These are phyloP conservation scores for Linhomoeus sp. DNA, from an alignment of 2,888 invertebrate species.

Conservation along the genomic window DNA sequence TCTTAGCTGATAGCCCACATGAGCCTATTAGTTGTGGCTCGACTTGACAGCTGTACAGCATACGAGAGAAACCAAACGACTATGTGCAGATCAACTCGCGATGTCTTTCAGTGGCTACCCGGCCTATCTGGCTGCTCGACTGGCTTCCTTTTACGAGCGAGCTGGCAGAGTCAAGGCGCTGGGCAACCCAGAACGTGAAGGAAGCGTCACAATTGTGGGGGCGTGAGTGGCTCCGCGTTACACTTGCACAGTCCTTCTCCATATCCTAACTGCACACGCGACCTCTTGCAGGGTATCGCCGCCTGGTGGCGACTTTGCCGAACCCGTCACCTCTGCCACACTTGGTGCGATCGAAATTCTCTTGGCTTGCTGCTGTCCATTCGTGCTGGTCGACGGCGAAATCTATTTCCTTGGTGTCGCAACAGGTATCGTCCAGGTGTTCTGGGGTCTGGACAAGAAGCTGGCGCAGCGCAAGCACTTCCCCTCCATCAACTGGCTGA, in stretches of 20 bases:
- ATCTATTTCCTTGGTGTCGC: no score
- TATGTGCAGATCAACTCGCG: no score
- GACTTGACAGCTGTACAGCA: no score
- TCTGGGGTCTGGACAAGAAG: conserved; percentile 98
- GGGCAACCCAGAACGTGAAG: conserved; percentile 82
- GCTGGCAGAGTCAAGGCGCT: conserved; percentile 72
- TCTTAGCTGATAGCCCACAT: no score
- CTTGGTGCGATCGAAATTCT: no score
- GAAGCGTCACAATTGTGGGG: conserved; percentile 96
- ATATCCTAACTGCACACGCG: no score
- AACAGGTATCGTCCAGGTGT: conserved; percentile 92
- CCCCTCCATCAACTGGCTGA: conserved; percentile 99
- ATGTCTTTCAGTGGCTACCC: conserved; percentile 66
- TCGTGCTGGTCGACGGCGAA: no score
- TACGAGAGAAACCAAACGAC: no score
- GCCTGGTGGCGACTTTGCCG: conserved; percentile 99
- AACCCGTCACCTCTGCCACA: conserved; percentile 97
- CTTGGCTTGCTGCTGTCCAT: no score
- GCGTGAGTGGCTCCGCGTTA: conserved; percentile 42
- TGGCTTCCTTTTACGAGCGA: conserved; percentile 98
- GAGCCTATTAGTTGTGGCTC: no score
- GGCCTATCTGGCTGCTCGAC: conserved; percentile 87
- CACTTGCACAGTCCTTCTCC: no score
- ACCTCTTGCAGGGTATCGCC: conserved; percentile 55
- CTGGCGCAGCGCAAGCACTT: conserved; percentile 97